phyloP scores from a whole-genome alignment of 2,888 invertebrate genomes.

The Lacanobia wlatinum region DNA sequence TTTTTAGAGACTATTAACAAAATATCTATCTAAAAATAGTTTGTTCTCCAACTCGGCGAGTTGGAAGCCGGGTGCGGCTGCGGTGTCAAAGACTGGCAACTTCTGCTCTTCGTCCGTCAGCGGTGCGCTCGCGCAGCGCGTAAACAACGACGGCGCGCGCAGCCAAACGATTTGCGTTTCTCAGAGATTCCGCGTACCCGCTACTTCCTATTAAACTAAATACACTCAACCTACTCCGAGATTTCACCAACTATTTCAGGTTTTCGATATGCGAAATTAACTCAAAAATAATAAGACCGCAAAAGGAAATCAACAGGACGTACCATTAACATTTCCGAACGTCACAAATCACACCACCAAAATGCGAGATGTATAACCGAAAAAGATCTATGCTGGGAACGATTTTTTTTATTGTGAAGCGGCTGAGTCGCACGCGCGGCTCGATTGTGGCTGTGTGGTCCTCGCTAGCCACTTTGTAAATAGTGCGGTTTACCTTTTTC shows the following conservation, averaged over 20 bases:
- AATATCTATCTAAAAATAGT: constrained; percentile 79
- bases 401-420: constrained; percentile 86
- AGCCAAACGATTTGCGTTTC: constrained; percentile 83
- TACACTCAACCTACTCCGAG: constrained; percentile 17
- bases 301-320: constrained; percentile 83
- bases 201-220: constrained; percentile 63
- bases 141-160: constrained; percentile 81
- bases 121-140: constrained; percentile 68
- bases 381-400: constrained; percentile 89
- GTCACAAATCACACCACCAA: constrained; percentile 91
- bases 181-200: constrained; percentile 74
- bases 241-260: constrained; percentile 21
- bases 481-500: constrained; percentile 91
- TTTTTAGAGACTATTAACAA: constrained; percentile 61
- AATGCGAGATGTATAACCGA: constrained; percentile 90
- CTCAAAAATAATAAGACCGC: constrained; percentile 62
- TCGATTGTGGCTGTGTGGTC: constrained; percentile 91
- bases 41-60: constrained; percentile 66
- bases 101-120: constrained; percentile 85
- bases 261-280: constrained; percentile 44
- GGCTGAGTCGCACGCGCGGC: constrained; percentile 90
- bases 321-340: constrained; percentile 89
- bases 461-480: constrained; percentile 91
- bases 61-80: constrained; percentile 77
- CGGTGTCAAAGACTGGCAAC: constrained; percentile 86